These are phyloP conservation scores for Pemphigus obesinymphae DNA, from an alignment of 1,140 invertebrate genomes.

Conservation along the genomic window DNA sequence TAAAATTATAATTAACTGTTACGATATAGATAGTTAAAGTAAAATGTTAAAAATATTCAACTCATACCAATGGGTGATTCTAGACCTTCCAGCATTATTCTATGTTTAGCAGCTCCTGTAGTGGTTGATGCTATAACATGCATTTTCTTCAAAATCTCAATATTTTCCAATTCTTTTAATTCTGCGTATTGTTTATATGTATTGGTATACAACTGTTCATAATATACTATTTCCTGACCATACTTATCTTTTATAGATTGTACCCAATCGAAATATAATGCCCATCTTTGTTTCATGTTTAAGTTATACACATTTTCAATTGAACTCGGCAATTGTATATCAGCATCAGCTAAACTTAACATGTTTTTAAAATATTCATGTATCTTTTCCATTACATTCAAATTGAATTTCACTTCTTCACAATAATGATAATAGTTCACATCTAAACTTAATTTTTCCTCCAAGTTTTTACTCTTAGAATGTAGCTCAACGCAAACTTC, in stretches of 20 bases:
- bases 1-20: conserved; percentile 44
- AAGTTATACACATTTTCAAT: not conserved
- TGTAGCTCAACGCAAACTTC: not conserved
- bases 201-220: not conserved
- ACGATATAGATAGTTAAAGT: no score
- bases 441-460: not conserved
- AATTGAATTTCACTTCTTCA: not conserved
- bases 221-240: not conserved
- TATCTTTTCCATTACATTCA: not conserved
- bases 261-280: not conserved
- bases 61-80: conserved; percentile 55
- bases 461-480: not conserved
- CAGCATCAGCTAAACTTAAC: not conserved
- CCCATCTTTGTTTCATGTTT: conserved; percentile 8
- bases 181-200: conserved; percentile 19
- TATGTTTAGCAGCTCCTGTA: conserved; percentile 66
- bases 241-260: not conserved
- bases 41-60: not conserved
- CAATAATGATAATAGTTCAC: not conserved
- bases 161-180: conserved; percentile 36
- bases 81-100: conserved; percentile 59
- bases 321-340: not conserved
- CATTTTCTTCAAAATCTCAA: conserved; percentile 42
- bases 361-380: conserved; percentile 4
- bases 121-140: conserved; percentile 72